A percentile compares a stretch with the other conserved stretches of the same genome.
Evolutionary conservation across 2,888 invertebrate genomes (phyloP).

Genomic region (Arctia plantaginis): DNA sequence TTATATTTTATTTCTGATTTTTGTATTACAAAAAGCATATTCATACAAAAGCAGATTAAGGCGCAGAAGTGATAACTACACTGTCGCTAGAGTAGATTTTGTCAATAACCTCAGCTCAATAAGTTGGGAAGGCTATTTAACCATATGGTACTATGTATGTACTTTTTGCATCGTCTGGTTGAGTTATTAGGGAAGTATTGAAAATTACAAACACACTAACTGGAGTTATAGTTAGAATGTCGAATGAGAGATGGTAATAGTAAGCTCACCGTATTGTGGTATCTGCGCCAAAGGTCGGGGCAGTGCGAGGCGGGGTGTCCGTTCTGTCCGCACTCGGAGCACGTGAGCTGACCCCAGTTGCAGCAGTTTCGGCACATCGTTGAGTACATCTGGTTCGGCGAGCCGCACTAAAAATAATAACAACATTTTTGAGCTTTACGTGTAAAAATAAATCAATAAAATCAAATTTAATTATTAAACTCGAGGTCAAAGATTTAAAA

Average conservation of each 20-base stretch:
- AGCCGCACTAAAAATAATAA: slow-evolving; percentile 88
- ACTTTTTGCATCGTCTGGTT: not conserved
- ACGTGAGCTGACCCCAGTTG: slow-evolving; percentile 78
- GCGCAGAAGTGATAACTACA: not conserved
- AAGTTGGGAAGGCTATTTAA: no score
- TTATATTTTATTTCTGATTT: no score
- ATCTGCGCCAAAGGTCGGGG: slow-evolving; percentile 92
- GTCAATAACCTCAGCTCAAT: not conserved
- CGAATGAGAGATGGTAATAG: not conserved
- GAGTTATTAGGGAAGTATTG: no score
- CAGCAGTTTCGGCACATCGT: slow-evolving; percentile 88
- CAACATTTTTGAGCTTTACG: not conserved
- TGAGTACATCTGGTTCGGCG: slow-evolving; percentile 85
- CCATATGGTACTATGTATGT: no score
- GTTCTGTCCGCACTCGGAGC: slow-evolving; percentile 87
- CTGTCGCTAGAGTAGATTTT: not conserved
- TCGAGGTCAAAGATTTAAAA: no score
- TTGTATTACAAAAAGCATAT: no score
- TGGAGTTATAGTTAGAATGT: no score
- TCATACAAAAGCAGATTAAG: not conserved
- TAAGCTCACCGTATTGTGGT: slow-evolving; percentile 88
- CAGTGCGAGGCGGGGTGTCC: slow-evolving; percentile 89
- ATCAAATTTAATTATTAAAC: no score
- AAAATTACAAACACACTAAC: no score
- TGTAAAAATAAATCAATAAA: not conserved